Evolutionary conservation across 2,888 invertebrate genomes (phyloP), one percentile per base, ranked within the genome.

Genomic region (Cheilosia grossa): DNA sequence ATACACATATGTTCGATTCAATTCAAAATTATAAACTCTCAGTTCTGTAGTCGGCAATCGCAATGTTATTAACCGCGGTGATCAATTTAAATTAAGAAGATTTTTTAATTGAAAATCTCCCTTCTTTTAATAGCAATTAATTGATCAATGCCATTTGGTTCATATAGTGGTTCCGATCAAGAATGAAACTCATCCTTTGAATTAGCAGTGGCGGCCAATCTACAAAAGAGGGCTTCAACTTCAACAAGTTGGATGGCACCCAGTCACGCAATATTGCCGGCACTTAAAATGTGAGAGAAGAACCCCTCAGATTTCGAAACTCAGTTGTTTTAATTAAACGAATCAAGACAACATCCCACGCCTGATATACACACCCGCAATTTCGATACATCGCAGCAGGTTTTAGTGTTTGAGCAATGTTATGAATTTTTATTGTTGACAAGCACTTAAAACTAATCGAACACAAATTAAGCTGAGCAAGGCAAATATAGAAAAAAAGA

Each of bases 61-160:
- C 82, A 86, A 86, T 67, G 77, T 61, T 86, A 86, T 86, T 82
- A 86, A 82, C 67, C 63, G 64, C 73, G 72, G 86, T 72, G 86
- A 86, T 86, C 86, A 86, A 86, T 86, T 86, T 86, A 82, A 86
- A 86, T 86, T 86, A 86, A 86, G 86, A 82, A 82, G 77, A 82
- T 85, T 85, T 86, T 81, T 86, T 86, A 81, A 86, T 82, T 86
- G 72, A 82, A 86, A 86, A 86, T 82, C 82, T 78, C 82, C 86
- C 86, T 82, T 82, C 77, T 67, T 70, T 82, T 81, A 81, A 86
- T 77, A 44, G 81, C 85, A 86, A 86, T 86, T 86, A 86, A 86
- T 86, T 86, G 86, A 82, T 82, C 86, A 86, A 86, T 86, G 82
- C 82, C 82, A 82, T 86, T 82, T 73, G 81, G 72, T 73, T 82